phyloP scores from a whole-genome alignment of 2,113 vertebrate species.

The Epinephelus lanceolatus region DNA sequence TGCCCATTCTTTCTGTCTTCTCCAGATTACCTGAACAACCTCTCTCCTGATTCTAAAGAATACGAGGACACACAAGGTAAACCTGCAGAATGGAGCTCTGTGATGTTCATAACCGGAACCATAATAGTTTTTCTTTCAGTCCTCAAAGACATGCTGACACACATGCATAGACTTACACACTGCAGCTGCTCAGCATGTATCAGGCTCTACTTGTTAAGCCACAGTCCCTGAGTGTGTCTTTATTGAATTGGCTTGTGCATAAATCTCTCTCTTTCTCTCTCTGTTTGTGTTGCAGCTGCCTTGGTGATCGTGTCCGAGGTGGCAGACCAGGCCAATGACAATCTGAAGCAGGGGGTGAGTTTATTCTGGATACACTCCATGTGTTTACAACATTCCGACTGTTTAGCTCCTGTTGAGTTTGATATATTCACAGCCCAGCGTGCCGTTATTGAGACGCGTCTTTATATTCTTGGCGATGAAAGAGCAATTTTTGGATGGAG shows the following conservation, averaged over 20 bases:
- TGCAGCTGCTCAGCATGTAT: constrained; percentile 35
- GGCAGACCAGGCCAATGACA: constrained; percentile 92
- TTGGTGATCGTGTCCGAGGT: constrained; percentile 92
- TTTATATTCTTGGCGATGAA: constrained; percentile 52
- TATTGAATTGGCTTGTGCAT: constrained; percentile 21
- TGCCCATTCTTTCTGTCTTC: constrained; percentile 38
- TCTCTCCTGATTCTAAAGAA: constrained; percentile 92
- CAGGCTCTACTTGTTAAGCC: constrained; percentile 13
- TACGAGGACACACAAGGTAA: constrained; percentile 95
- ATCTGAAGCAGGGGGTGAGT: constrained; percentile 96
- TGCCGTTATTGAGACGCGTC: constrained; percentile 10
- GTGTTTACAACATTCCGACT: constrained; percentile 33
- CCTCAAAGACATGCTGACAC: neutral
- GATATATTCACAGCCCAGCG: constrained; percentile 23
- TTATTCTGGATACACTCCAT: constrained; percentile 12
- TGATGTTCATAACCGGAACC: neutral
- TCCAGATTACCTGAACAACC: constrained; percentile 98
- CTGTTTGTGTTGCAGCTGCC: constrained; percentile 86
- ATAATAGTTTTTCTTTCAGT: neutral
- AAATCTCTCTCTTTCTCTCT: constrained; percentile 47
- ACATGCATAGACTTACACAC: neutral
- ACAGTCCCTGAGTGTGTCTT: constrained; percentile 30
- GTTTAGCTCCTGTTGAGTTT: constrained; percentile 30
- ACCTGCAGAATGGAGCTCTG: neutral
- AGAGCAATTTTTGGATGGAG: constrained; percentile 40